phyloP scores from a whole-genome alignment of 2,797 vertebrate species.

The Novumbra hubbsi region DNA sequence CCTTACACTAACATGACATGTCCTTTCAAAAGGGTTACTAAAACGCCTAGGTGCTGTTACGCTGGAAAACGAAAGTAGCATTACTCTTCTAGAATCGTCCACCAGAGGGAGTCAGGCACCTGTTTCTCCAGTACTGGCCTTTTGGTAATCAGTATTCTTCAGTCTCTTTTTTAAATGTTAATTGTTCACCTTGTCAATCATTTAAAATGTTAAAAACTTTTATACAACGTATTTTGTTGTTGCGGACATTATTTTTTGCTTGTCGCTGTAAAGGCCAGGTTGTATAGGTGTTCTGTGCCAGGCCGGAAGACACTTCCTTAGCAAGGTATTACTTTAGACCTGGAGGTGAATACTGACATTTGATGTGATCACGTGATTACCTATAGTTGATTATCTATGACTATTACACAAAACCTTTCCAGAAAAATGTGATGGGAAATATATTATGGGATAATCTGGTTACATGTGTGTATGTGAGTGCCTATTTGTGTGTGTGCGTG shows the following conservation, averaged over 20 bases:
- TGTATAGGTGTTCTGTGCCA: not conserved
- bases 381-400: conserved; percentile 47
- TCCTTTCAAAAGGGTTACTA: not conserved
- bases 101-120: conserved; percentile 38
- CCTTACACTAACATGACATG: not conserved
- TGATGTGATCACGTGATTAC: conserved; percentile 37
- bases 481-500: not conserved
- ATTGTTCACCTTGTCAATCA: not conserved
- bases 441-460: conserved; percentile 24
- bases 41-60: not conserved
- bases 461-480: not conserved
- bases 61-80: not conserved
- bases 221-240: no score
- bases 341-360: conserved; percentile 29
- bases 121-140: not conserved
- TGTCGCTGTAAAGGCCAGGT: not conserved
- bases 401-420: conserved; percentile 32
- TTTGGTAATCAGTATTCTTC: not conserved
- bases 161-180: not conserved
- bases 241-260: not conserved
- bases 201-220: not conserved
- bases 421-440: conserved; percentile 30
- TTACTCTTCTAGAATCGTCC: conserved; percentile 13
- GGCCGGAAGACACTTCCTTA: not conserved
- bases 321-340: conserved; percentile 29